Conservation (phyloP, 2,797 vertebrate species). For the Chrysocyon brachyurus region DNA sequence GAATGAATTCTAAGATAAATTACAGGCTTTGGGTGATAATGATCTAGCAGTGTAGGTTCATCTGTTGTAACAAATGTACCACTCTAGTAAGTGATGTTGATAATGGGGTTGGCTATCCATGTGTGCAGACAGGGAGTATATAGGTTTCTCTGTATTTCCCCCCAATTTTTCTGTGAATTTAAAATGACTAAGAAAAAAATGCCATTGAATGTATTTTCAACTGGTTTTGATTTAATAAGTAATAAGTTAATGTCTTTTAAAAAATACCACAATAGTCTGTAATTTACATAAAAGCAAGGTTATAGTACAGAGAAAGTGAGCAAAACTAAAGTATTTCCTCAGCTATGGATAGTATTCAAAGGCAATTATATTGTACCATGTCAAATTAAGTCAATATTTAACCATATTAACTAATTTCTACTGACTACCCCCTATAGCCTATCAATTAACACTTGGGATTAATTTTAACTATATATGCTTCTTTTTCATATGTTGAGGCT, state of each 20-base stretch:
- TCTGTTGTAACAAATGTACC: background rate
- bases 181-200: background rate
- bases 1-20: background rate
- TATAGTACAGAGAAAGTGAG: background rate
- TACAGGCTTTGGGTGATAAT: background rate
- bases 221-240: background rate
- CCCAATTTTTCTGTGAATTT: background rate
- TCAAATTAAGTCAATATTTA: background rate
- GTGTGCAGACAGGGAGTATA: background rate
- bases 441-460: background rate
- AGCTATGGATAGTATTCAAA: background rate
- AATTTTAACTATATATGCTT: background rate
- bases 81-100: background rate
- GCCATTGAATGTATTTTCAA: background rate
- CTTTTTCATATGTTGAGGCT: background rate
- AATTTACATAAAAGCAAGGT: background rate
- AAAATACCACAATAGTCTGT: background rate
- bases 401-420: background rate
- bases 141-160: background rate
- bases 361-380: background rate
- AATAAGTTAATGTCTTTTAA: background rate
- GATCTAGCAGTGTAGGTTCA: too few species aligned
- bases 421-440: background rate
- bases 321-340: background rate
- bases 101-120: background rate